These are phyloP conservation scores for Axea sp. DNA, from an alignment of 2,888 invertebrate species.

Conservation along the genomic window DNA sequence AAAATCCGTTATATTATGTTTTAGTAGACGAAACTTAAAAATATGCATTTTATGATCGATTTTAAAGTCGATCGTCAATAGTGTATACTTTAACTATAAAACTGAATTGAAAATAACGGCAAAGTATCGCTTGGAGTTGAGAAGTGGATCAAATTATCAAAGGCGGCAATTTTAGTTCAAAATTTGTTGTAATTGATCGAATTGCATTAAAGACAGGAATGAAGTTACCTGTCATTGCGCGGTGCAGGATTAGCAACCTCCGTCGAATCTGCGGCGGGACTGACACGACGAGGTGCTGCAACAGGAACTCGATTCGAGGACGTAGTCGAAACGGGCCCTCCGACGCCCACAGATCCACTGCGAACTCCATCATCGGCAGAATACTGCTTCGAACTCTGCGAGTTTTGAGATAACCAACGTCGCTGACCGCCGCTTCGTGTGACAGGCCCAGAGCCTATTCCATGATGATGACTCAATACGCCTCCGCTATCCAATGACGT, in stretches of 20 bases:
- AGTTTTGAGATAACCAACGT: conserved; percentile 74
- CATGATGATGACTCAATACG: conserved; percentile 72
- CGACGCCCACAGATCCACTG: conserved; percentile 74
- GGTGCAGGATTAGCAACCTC: conserved; percentile 71
- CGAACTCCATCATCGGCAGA: conserved; percentile 70
- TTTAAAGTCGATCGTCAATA: too few relatives aligned
- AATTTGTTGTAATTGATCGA: too few relatives aligned
- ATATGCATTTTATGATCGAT: too few relatives aligned
- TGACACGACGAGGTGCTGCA: conserved; percentile 77
- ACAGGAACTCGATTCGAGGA: conserved; percentile 73
- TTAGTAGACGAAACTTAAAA: too few relatives aligned
- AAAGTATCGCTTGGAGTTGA: too few relatives aligned
- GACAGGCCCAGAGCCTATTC: conserved; percentile 76
- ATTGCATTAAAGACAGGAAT: too few relatives aligned
- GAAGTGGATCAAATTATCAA: too few relatives aligned
- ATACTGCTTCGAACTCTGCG: conserved; percentile 71
- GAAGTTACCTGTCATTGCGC: conserved; percentile 74
- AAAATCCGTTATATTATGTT: too few relatives aligned
- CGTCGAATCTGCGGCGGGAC: conserved; percentile 80
- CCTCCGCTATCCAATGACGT: conserved; percentile 73
- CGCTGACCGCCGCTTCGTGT: conserved; percentile 73
- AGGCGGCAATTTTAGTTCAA: too few relatives aligned
- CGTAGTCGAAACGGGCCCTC: conserved; percentile 78
- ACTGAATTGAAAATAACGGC: too few relatives aligned
- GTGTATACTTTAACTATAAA: too few relatives aligned